Evolutionary conservation across 2,113 vertebrate species (phyloP), one percentile per base, ranked within the genome.

Genomic region (Vimba vimba): DNA sequence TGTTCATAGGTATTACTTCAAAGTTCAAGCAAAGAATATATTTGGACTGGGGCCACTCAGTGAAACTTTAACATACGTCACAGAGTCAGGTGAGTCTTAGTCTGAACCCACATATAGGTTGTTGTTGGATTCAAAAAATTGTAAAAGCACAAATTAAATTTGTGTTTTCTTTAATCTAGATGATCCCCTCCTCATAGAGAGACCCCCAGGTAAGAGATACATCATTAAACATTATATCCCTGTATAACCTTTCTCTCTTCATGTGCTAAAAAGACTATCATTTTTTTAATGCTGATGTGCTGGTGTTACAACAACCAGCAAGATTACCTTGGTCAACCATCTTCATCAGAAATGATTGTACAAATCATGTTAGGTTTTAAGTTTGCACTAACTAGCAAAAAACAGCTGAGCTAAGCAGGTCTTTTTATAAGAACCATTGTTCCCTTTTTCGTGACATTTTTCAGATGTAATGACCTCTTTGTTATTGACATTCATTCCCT

Each of bases 11-110:
- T 99, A 99, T 93, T 99, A 99, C 92, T 99, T 99, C 93, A 97
- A 96, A 96, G 97, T 99, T 74, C 98, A 98, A 92, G 97, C 98
- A 77, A 97, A 96, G 92, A 99, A 99, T 90, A 94, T 97, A 50
- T 96, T 97, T 80, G 98, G 98, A 87, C 96, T 97, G 68, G 98
- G 98, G 73, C 98, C 97, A 8, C 15, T 99, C 89, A 99, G 98
- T 74, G 94, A 97, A 27, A 97, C 96, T 0, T 95, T 99, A 77
- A 96, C 95, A 19, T 99, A 98, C 90, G 93, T 98, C 79, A 99
- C 98, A 43, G 98, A 99, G 93, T 99, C 98, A 95, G 98, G 98
- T 99, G 74, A 68, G 95, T 83, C 25, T 84, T 62, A 76, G 30
- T 64, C 71, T 91, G 55, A 50, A 64, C n/a, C 25, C 43, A 47